Base-by-base conservation (phyloP, 2,888 invertebrate species). In the Drosophila sordidula region DNA sequence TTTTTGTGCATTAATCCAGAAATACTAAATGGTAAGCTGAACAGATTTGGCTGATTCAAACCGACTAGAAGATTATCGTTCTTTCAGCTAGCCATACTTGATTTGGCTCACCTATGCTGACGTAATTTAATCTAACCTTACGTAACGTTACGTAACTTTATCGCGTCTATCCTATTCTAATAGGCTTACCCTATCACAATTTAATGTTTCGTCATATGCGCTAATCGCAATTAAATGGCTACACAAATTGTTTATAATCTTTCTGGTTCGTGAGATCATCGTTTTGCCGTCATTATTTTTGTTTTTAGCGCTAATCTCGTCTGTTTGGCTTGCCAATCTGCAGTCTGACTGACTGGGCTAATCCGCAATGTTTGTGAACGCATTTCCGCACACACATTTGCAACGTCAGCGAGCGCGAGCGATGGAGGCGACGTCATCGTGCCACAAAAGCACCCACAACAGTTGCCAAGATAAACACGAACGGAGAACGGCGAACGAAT, bases 341-440 rank as follows among this genome's bases (percentile, higher is more conserved):
- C 50, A 49, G 18, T 51, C 29, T 52, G 45, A 47, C 34, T 49
- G 49, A 47, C 36, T 56, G 57, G 16, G 69, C 58, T 75, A 70
- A 77, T 80, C 61, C 74, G 50, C 59, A 70, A 52, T 67, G 68
- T 65, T 63, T 70, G 29, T 46, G 50, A 59, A 71, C 84, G 87
- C 87, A 81, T 81, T 81, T 86, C 84, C 87, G 74, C 66, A 80
- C 38, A 46, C 16, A 12, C 65, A 80, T 69, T 61, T 74, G 81
- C 87, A 80, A 45, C 70, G 78, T 82, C 81, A 82, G 85, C 78
- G 18, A 38, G 1, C 41, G 16, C 16, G 16, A 4, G 41, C 22
- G 34, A 4, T 38, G 39, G 46, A 4, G 42, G 49, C 67, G 57
- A 80, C 79, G 81, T 80, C 84, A 83, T 70, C 67, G 61, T 57